Conservation (phyloP, 2,113 vertebrate genomes). For the Antechinus stuartii region DNA sequence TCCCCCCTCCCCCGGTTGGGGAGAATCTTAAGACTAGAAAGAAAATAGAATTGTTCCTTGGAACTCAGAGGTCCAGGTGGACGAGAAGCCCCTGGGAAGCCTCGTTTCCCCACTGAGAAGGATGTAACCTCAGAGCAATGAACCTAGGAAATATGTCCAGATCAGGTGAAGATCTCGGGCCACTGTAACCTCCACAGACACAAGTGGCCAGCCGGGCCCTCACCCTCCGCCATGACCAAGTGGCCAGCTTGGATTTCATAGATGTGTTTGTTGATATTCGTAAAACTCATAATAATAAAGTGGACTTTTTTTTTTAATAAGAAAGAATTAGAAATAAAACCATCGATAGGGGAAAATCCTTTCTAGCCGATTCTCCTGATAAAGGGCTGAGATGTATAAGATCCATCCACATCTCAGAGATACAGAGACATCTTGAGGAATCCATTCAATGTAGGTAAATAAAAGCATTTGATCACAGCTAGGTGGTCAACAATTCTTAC, state of each 20-base stretch:
- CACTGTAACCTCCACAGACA: too few species aligned
- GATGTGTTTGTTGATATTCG: too few species aligned
- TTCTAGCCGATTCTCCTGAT: background rate
- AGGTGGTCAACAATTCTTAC: too few species aligned
- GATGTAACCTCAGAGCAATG: background rate
- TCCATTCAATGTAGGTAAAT: too few species aligned
- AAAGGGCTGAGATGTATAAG: background rate
- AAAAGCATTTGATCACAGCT: background rate
- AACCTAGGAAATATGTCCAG: background rate
- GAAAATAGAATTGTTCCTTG: background rate
- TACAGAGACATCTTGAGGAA: too few species aligned
- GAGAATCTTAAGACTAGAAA: background rate
- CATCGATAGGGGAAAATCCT: background rate
- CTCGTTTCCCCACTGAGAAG: too few species aligned
- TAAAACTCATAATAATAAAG: background rate
- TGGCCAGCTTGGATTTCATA: background rate
- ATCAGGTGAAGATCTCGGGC: too few species aligned
- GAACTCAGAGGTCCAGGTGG: background rate
- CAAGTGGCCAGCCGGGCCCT: too few species aligned
- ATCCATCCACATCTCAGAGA: background rate
- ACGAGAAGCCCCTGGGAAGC: too few species aligned
- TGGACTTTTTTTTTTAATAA: background rate
- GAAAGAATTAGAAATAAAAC: background rate
- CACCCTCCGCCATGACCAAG: too few species aligned
- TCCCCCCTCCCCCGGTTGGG: background rate